Base-by-base conservation (phyloP, 2,888 invertebrate genomes). In the Diogma glabrata region DNA sequence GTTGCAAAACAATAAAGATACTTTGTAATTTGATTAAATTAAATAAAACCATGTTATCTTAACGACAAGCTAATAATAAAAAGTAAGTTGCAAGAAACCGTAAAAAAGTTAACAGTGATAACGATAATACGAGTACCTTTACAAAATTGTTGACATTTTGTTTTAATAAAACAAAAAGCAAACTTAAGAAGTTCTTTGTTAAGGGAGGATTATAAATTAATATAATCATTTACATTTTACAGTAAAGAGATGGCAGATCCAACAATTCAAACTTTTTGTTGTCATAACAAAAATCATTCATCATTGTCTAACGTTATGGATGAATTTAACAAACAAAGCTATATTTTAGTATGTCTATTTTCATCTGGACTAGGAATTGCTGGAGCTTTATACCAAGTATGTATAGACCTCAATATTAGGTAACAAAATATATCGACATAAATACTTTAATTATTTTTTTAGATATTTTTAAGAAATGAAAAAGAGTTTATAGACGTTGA, bases 231-330 rank as follows among this genome's bases (percentile, higher is more conserved):
- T n/a, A n/a, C n/a, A n/a, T n/a, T n/a, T n/a, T n/a, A n/a, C n/a
- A n/a, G n/a, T n/a, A n/a, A n/a, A n/a, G n/a, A 30, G n/a, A 85
- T 85, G 87, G 84, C 87, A 28, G 87, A 87, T 69, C 87, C 88
- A 50, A 86, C 87, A 36, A 84, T 87, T 60, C 87, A 88, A 33
- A 47, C 49, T 22, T 51, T 51, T 53, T 83, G 83, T 66, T 88
- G 88, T 63, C 82, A 84, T 63, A 80, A 81, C 58, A 77, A 76
- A 14, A 79, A 79, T 61, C 75, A 74, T 53, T 76, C 78, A 30
- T 74, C 80, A 62, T 78, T 82, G 20, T 70, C 81, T 8, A 72
- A 73, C 61, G 76, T 84, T 53, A 81, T 85, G 77, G 71, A 76
- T 56, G 81, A 83, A 67, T 86, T 87, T 62, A 81, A 87, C 64